phyloP scores from a whole-genome alignment of 1,140 invertebrate genomes.

The Drosophila nannoptera region DNA sequence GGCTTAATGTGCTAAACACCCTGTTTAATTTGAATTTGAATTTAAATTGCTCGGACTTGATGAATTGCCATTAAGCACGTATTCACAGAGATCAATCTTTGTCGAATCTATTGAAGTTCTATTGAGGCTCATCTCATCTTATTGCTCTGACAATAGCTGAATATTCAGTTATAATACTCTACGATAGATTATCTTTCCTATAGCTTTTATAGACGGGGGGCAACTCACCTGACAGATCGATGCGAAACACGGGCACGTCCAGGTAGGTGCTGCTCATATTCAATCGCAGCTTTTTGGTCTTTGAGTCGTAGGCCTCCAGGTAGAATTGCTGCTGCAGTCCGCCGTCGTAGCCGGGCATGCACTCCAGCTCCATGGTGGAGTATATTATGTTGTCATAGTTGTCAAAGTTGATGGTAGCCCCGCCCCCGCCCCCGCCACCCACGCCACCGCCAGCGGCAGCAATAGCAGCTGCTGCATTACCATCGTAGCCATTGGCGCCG shows the following conservation, averaged over 20 bases:
- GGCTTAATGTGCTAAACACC: conserved; percentile 49
- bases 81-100: not conserved
- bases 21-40: not conserved
- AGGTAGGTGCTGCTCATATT: conserved; percentile 82
- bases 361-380: conserved; percentile 78
- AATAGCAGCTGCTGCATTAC: conserved; percentile 18
- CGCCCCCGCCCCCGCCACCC: conserved; percentile 45
- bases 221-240: conserved; percentile 80
- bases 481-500: conserved; percentile 42
- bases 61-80: not conserved
- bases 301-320: conserved; percentile 88
- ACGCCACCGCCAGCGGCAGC: conserved; percentile 45
- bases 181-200: too few species aligned
- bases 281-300: conserved; percentile 84
- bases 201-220: not conserved
- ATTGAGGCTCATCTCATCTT: too few species aligned
- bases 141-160: too few species aligned
- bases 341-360: conserved; percentile 85
- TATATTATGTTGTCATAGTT: conserved; percentile 79
- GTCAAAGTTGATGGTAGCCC: conserved; percentile 74
- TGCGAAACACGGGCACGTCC: conserved; percentile 84
- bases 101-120: too few species aligned
- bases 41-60: not conserved
- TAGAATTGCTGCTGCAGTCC: conserved; percentile 90
- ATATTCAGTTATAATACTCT: too few species aligned